Evolutionary conservation across 2,113 vertebrate genomes (phyloP).

Genomic region (Gavia stellata): DNA sequence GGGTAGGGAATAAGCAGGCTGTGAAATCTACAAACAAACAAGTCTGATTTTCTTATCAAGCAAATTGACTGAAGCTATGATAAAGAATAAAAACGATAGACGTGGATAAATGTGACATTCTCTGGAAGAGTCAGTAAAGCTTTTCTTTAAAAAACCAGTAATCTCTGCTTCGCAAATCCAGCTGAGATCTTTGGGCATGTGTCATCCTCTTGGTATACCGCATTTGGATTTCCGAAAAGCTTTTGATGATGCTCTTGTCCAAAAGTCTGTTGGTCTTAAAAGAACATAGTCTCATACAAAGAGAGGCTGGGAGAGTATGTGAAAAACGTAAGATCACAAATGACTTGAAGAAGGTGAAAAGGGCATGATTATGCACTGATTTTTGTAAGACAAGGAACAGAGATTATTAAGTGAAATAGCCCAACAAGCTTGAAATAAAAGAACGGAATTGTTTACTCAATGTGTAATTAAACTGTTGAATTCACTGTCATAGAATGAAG

Average conservation of each 20-base stretch:
- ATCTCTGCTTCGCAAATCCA: background rate
- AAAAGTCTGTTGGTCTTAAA: background rate
- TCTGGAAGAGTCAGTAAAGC: background rate
- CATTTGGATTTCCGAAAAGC: background rate
- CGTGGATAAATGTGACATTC: background rate
- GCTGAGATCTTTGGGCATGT: background rate
- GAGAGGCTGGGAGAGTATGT: background rate
- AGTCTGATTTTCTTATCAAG: background rate
- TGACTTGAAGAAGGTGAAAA: background rate
- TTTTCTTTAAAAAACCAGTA: background rate
- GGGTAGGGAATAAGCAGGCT: background rate
- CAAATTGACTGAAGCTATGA: background rate
- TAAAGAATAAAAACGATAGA: constrained; percentile 6
- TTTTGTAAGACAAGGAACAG: background rate
- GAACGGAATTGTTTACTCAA: background rate
- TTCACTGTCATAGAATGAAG: background rate
- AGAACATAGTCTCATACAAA: background rate
- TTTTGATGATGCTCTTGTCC: background rate
- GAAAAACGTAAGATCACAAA: background rate
- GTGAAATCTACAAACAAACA: background rate
- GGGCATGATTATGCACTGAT: background rate
- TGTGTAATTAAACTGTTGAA: background rate
- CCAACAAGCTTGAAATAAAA: background rate
- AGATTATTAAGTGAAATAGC: background rate
- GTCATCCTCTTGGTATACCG: background rate